Evolutionary conservation across 2,888 invertebrate genomes (phyloP).

Genomic region (Heterodera filipjevi): DNA sequence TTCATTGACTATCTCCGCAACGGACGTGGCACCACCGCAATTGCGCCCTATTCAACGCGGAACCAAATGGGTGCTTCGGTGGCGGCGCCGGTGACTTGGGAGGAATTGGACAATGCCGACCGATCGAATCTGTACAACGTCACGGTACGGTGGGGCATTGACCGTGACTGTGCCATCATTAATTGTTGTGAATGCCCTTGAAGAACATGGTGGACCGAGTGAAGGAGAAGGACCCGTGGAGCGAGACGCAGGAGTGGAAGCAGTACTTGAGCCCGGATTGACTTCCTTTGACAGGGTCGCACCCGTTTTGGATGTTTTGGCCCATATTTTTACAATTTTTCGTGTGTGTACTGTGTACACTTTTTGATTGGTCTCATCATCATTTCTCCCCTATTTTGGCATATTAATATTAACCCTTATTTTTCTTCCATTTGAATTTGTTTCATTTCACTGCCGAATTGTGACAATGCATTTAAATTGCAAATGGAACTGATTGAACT

Average conservation of each 20-base stretch:
- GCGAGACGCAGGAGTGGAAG: slow-evolving; percentile 12
- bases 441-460: neutral
- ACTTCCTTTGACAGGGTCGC: neutral
- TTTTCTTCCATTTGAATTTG: no score
- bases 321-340: neutral
- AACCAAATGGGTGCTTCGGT: slow-evolving; percentile 11
- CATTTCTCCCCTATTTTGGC: no score
- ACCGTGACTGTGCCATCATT: neutral
- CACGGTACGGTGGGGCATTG: neutral
- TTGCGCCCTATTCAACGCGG: slow-evolving; percentile 26
- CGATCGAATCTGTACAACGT: slow-evolving; percentile 18
- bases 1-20: slow-evolving; percentile 31
- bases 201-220: slow-evolving; percentile 18
- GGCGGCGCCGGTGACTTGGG: slow-evolving; percentile 26
- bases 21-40: slow-evolving; percentile 18
- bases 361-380: neutral
- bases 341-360: neutral
- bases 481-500: neutral
- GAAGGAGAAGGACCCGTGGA: slow-evolving; percentile 20
- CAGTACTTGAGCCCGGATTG: slow-evolving; percentile 21
- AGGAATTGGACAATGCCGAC: slow-evolving; percentile 8
- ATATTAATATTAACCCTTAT: no score
- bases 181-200: neutral
- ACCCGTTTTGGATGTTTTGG: neutral
- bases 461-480: neutral